Evolutionary conservation across 30 jellyfish, hydroid and myxozoan species (phyloP), one percentile per base, ranked within the genome.

Genomic region (Sanderia malayensis): DNA sequence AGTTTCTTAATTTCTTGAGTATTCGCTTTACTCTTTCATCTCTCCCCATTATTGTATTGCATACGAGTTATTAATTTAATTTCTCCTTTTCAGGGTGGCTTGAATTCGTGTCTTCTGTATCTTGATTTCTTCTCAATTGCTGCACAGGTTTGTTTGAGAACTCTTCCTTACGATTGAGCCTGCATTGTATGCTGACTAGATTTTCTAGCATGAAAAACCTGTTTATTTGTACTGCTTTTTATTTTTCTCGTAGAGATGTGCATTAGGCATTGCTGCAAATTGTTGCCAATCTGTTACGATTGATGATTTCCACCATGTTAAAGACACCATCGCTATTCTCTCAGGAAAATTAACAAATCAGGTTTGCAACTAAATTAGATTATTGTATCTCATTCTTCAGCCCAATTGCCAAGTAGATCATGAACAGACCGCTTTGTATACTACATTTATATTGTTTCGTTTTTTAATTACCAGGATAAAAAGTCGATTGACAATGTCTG

Each of bases 241-340:
- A 8, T 28, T 46, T 4, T 64, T 46, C 61, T 27, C 33, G 44
- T 31, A 90, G 98, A 76, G 98, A 44, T 83, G 96, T 65, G 98
- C 98, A n/a, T 67, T 90, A 37, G 98, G 95, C 19, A 90, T 90
- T 47, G 96, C 98, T 9, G 93, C 98, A 37, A 90, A 90, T 64
- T 90, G 98, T 49, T 90, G 98, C 84, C 98, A 90, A 58, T 67
- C 98, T 4, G 88, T 90, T 25, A 81, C 95, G 0, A 73, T 88
- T 24, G 98, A 90, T 53, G 98, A 90, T 64, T 90, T 90, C 44
- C 91, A 77, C 67, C 89, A 77, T 46, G 94, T 82, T 8, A 84
- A 73, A 58, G 98, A 83, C 26, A 90, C 98, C 18, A 70, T 90
- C 15, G 78, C 80, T 0, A 83, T 90, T 52, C 68, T 90, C 9